Evolutionary conservation across 2,888 invertebrate species (phyloP), one percentile per base, ranked within the genome.

Genomic region (Ischnus inquisitorius): DNA sequence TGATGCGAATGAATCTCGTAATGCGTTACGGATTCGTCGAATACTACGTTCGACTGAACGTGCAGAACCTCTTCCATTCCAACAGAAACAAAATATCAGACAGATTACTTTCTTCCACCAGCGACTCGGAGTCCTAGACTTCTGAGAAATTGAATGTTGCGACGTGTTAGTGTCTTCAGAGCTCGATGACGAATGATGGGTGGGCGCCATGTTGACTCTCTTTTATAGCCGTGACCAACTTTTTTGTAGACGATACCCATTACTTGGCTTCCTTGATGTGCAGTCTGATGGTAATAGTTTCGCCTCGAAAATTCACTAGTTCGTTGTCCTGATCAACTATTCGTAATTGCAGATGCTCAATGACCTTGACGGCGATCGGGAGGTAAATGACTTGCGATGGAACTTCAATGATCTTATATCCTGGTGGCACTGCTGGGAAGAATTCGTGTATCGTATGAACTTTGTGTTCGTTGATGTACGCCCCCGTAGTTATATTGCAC

Each of bases 351-450:
- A 88, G 34, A 62, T 86, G 68, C 57, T 84, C 74, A 51, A 88
- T 88, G 46, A 39, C 46, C 51, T 77, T 68, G n/a, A 76, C 75
- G 19, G 76, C 46, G 62, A 88, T 48, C 60, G 87, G 87, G n/a
- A 86, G 64, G 75, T 88, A 86, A 81, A 88, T 86, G 51, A 88
- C 60, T 22, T 86, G 79, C 25, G 82, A 69, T 28, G 86, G 92
- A n/a, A 88, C 88, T 83, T 92, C 92, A 43, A 72, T 60, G 68
- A 90, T 86, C 88, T 91, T 90, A 90, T 89, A 93, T 8, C 92
- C 92, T 19, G 91, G 90, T 14, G 88, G 71, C 22, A 72, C 67
- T 4, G 65, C n/a, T n/a, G n/a, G n/a, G n/a, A n/a, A n/a, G n/a
- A n/a, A n/a, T n/a, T n/a, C n/a, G n/a, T n/a, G n/a, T n/a, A n/a